Evolutionary conservation across 2,113 vertebrate species (phyloP), one percentile per base, ranked within the genome.

Genomic region (Salvelinus sp.): DNA sequence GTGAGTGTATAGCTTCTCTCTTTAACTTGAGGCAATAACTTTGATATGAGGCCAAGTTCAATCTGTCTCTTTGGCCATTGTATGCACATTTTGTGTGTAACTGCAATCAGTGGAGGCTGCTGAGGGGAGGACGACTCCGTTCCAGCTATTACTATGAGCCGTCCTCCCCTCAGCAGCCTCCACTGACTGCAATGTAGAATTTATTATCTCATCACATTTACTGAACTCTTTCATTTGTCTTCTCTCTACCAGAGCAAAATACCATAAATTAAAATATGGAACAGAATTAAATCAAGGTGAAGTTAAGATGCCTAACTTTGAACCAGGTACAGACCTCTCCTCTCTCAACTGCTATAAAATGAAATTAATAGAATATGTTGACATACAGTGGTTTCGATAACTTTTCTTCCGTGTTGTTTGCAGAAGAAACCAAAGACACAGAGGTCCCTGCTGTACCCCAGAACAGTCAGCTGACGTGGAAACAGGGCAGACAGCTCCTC

Each of bases 251-350:
- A 99, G 98, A 94, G 97, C 98, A 91, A 99, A 99, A 89, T 99
- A 98, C 83, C 98, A 99, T 92, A 99, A 98, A 92, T 96, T 99
- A 95, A 99, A 99, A 94, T 99, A 99, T 81, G 98, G 98, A 88
- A 99, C 97, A 81, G 98, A 99, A 91, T 84, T 99, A 72, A 98
- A 96, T 92, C 98, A 99, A 92, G 97, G 96, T 80, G 97, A 99
- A 86, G 93, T 99, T 91, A 99, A 97, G 95, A 96, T 96, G 95
- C 97, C 98, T 85, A 95, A 95, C 88, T 98, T 97, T 92, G 97
- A 99, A 92, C 94, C 97, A 94, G 97, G 98, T 99, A 91, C 28
- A 54, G 38, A 64, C 28, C 20, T 3, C 27, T 3, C 25, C 9
- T 30, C 12, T 44, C 9, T 44, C 6, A 44, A 44, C 38, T 7